Evolutionary conservation across 2,888 invertebrate species (phyloP).

Genomic region (Andrena hattorfiana): DNA sequence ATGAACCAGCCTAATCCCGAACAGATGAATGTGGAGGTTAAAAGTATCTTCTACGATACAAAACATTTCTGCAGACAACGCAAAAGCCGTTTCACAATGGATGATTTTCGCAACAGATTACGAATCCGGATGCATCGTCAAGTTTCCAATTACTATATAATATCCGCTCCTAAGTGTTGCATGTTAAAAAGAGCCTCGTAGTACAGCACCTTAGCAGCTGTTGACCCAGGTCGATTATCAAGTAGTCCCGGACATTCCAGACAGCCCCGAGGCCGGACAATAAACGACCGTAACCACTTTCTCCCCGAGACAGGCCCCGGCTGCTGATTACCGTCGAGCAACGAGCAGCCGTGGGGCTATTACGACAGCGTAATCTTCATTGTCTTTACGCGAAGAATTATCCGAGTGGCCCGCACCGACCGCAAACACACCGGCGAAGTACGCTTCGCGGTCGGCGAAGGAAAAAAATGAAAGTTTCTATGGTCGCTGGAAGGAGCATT

Average conservation of each 20-base stretch:
- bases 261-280: constrained; percentile 47
- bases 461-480: constrained; percentile 35
- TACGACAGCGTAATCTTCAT: constrained; percentile 52
- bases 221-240: constrained; percentile 48
- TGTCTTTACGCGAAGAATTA: constrained; percentile 52
- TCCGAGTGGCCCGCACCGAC: background rate
- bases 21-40: no score
- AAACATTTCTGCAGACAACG: no score
- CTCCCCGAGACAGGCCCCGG: constrained; percentile 28
- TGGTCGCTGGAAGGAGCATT: constrained; percentile 8
- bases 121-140: no score
- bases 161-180: background rate
- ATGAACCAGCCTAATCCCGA: no score
- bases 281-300: constrained; percentile 56
- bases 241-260: constrained; percentile 49
- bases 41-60: no score
- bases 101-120: no score
- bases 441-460: constrained; percentile 28
- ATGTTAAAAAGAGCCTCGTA: constrained; percentile 18
- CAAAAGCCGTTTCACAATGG: no score
- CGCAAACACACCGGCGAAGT: constrained; percentile 28
- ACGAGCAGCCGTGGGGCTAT: constrained; percentile 38
- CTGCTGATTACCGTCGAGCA: constrained; percentile 42
- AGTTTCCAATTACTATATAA: no score
- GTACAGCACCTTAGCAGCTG: background rate